phyloP scores from a whole-genome alignment of 1,140 invertebrate species.

The Ceratosolen fusciceps region DNA sequence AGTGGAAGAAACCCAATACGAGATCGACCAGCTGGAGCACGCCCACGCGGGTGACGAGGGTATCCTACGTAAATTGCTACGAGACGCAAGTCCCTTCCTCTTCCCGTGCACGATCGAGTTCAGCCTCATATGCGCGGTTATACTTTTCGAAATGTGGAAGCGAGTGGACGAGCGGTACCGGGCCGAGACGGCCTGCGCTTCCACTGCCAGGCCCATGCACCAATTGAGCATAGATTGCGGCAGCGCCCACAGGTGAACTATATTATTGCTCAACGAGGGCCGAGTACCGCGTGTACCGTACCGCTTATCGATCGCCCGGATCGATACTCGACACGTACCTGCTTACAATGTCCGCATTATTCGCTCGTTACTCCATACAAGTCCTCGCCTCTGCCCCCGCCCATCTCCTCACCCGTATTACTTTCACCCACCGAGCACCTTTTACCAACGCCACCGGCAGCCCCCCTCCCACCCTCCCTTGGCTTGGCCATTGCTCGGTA shows the following conservation, averaged over 20 bases:
- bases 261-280: too few species aligned
- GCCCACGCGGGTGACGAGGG: conserved; percentile 71
- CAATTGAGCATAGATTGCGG: conserved; percentile 92
- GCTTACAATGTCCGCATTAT: too few species aligned
- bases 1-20: conserved; percentile 85
- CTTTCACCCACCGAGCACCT: too few species aligned
- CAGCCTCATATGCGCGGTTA: conserved; percentile 86
- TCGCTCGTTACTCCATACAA: too few species aligned
- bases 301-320: too few species aligned
- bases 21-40: conserved; percentile 77
- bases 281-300: too few species aligned
- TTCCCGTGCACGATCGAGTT: conserved; percentile 94
- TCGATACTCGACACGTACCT: too few species aligned
- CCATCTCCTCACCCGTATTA: too few species aligned
- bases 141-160: conserved; percentile 88
- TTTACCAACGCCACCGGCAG: too few species aligned
- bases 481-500: too few species aligned
- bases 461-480: too few species aligned
- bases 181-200: conserved; percentile 54
- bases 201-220: conserved; percentile 74
- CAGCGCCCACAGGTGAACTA: conserved; percentile 78
- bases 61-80: conserved; percentile 78
- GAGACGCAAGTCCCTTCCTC: conserved; percentile 87
- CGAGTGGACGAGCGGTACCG: conserved; percentile 70
- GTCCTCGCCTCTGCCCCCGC: too few species aligned